Base-by-base conservation (phyloP, 2,113 vertebrate genomes). In the Mesembrinibis cayennensis region DNA sequence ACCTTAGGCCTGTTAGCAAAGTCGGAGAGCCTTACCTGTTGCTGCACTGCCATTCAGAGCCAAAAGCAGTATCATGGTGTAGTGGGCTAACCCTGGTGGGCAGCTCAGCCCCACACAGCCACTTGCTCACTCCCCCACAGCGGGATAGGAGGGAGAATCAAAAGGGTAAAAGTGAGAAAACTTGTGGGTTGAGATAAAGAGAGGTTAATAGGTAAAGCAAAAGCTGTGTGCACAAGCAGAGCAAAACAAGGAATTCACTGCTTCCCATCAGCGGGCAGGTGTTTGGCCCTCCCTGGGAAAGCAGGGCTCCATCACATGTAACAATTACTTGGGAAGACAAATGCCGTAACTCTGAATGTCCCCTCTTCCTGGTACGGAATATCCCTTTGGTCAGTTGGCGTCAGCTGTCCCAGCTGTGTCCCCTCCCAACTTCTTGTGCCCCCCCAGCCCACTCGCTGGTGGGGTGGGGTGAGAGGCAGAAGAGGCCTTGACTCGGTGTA, bases 271-370 rank as follows among this genome's bases (percentile, higher is more conserved):
- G 22, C 30, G 10, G 59, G 59, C 30, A n/a, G n/a, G 19, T n/a
- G 13, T 30, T 56, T n/a, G 16, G 58, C 42, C 20, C 19, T 66
- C 44, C 4, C 17, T 7, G 17, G 52, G 32, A 89, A 52, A 45
- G 52, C 61, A 59, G 52, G 38, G 23, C 22, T 89, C 61, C 32
- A 8, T 50, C 20, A 30, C 4, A 1, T 1, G 0, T 45, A 34
- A 11, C 1, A 0, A 20, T 47, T 20, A 21, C 50, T 11, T 58
- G 52, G 50, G 36, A 73, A 58, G 20, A 26, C n/a, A 61, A 72
- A 55, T 4, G 1, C 23, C 17, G 4, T 58, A 14, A 18, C 52
- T 59, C 52, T 58, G 5, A 66, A 73, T 1, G 0, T 44, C 14
- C 5, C 16, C 25, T 6, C 4, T 44, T 44, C 32, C 69, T 66